A percentile compares a stretch with the other conserved stretches of the same genome.
Conservation (phyloP, 2,797 vertebrate genomes). For the Pagetopsis macropterus region DNA sequence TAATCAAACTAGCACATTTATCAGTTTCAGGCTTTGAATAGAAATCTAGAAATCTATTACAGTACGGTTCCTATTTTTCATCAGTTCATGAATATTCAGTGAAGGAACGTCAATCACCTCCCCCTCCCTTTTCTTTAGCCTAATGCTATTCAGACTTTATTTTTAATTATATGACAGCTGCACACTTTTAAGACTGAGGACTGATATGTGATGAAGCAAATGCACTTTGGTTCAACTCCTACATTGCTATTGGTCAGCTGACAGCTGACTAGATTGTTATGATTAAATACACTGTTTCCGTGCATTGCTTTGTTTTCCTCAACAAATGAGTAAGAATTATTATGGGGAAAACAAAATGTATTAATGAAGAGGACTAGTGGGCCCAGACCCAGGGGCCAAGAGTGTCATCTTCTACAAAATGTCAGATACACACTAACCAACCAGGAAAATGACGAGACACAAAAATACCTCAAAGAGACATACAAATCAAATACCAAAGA, state of each 20-base stretch:
- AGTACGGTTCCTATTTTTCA: conserved; percentile 14
- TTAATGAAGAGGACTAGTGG: too few species aligned
- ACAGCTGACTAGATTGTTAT: neutral
- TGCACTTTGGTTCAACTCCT: conserved; percentile 27
- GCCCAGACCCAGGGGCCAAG: too few species aligned
- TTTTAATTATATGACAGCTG: conserved; percentile 20
- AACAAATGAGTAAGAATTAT: neutral
- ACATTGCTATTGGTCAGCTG: conserved; percentile 27
- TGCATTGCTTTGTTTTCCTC: neutral
- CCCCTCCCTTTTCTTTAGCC: neutral
- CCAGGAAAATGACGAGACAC: too few species aligned
- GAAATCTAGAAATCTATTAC: conserved; percentile 4
- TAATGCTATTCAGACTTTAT: conserved; percentile 29
- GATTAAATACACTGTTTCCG: neutral
- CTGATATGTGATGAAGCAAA: neutral
- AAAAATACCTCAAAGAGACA: too few species aligned
- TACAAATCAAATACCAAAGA: too few species aligned
- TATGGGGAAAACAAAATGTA: neutral
- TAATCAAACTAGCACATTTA: conserved; percentile 46
- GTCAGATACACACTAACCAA: too few species aligned
- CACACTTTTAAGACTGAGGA: neutral
- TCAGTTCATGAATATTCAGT: conserved; percentile 40
- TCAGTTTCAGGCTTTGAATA: conserved; percentile 29
- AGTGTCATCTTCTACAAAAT: too few species aligned
- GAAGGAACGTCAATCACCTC: conserved; percentile 4